These are phyloP conservation scores for Caenorhabditis sp. DNA, from an alignment of 2,888 invertebrate species.

Conservation along the genomic window DNA sequence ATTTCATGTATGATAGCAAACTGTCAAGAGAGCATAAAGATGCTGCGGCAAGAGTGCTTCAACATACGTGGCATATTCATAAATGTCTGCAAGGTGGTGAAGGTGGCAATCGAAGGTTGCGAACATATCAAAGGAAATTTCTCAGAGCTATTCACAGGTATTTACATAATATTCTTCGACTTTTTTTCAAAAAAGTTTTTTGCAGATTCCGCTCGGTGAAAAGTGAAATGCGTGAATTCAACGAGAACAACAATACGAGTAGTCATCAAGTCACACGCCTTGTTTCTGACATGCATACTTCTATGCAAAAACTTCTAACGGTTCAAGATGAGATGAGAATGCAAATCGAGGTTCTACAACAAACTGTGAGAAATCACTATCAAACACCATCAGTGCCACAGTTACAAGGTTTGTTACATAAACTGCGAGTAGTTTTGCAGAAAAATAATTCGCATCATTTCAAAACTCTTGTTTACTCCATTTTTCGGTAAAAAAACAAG, in stretches of 20 bases:
- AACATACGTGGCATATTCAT: constrained; percentile 99
- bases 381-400: constrained; percentile 26
- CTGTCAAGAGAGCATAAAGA: constrained; percentile 99
- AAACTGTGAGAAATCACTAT: constrained; percentile 68
- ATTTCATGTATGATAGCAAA: constrained; percentile 99
- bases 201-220: constrained; percentile 66
- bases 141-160: constrained; percentile 67
- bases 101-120: constrained; percentile 52
- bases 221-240: constrained; percentile 68
- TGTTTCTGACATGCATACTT: constrained; percentile 68
- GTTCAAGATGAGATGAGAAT: constrained; percentile 69
- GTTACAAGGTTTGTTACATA: constrained; percentile 29
- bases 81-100: constrained; percentile 76
- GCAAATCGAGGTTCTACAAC: constrained; percentile 69
- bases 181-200: neutral
- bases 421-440: too few species aligned
- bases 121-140: constrained; percentile 66
- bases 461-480: too few species aligned
- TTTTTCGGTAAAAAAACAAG: too few species aligned
- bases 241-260: constrained; percentile 62
- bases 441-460: too few species aligned
- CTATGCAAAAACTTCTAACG: constrained; percentile 65
- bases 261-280: constrained; percentile 67
- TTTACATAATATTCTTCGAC: constrained; percentile 1
- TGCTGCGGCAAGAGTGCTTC: constrained; percentile 91